These are phyloP conservation scores for Pangasius larnaudii DNA, from an alignment of 2,797 vertebrate genomes.

Conservation along the genomic window DNA sequence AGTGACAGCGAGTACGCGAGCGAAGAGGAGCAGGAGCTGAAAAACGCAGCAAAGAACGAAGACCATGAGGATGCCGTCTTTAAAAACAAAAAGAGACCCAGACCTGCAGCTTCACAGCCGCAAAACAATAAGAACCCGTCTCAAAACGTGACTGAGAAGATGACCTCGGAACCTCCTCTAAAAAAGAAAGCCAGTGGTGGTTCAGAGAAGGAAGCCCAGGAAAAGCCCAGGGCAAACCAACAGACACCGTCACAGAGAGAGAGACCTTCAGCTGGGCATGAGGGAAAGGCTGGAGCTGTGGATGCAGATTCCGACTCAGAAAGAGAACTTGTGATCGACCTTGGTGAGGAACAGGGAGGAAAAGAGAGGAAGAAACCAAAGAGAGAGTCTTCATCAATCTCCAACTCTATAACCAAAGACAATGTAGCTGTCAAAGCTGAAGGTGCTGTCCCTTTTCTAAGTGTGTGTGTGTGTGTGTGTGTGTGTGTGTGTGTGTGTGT, in stretches of 20 bases:
- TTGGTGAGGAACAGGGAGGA: conserved; percentile 90
- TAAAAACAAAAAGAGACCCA: conserved; percentile 80
- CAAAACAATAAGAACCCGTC: conserved; percentile 79
- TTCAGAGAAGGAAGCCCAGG: conserved; percentile 81
- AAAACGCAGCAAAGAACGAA: conserved; percentile 80
- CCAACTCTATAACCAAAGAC: conserved; percentile 61
- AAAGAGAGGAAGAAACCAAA: conserved; percentile 88
- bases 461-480: not conserved
- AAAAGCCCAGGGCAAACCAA: conserved; percentile 83
- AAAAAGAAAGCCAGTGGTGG: conserved; percentile 83
- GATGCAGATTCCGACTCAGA: conserved; percentile 91
- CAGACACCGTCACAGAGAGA: conserved; percentile 65
- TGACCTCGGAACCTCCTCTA: conserved; percentile 67
- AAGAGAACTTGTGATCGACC: conserved; percentile 94
- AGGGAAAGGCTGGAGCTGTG: conserved; percentile 75
- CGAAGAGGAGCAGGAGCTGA: conserved; percentile 89
- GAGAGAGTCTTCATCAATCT: conserved; percentile 74
- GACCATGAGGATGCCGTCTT: conserved; percentile 79
- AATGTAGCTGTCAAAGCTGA: conserved; percentile 59
- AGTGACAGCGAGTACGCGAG: conserved; percentile 91
- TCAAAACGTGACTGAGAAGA: conserved; percentile 70
- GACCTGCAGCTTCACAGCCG: conserved; percentile 72
- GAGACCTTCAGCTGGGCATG: not conserved
- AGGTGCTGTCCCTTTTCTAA: not conserved
- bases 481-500: not conserved